phyloP scores from a whole-genome alignment of 2,888 invertebrate genomes.

The Perithous albicinctus region DNA sequence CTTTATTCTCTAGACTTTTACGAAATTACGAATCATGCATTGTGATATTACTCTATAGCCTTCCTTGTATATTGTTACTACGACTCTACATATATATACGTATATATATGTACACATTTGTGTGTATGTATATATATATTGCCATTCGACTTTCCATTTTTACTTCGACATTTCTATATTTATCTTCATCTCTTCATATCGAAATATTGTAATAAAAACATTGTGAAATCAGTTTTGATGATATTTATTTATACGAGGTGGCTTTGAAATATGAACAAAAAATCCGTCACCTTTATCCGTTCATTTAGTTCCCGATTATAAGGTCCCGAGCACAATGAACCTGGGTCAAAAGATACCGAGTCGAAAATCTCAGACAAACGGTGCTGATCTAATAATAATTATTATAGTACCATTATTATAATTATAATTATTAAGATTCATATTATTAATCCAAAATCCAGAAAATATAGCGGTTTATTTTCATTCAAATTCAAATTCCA shows the following conservation, averaged over 20 bases:
- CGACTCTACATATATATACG: constrained; percentile 66
- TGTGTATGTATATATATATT: constrained; percentile 69
- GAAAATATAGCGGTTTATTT: too few species aligned
- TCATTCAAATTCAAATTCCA: too few species aligned
- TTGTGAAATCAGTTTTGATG: constrained; percentile 75
- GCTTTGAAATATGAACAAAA: too few species aligned
- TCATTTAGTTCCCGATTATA: too few species aligned
- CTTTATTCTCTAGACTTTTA: constrained; percentile 79
- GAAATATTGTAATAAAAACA: constrained; percentile 83
- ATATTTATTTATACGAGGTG: constrained; percentile 31
- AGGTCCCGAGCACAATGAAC: too few species aligned
- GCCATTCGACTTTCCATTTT: constrained; percentile 83
- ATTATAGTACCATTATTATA: too few species aligned
- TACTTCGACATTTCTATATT: constrained; percentile 84
- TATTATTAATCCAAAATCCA: too few species aligned
- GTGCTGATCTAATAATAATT: too few species aligned
- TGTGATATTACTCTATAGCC: constrained; percentile 85
- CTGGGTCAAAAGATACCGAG: too few species aligned
- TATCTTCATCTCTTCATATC: constrained; percentile 84
- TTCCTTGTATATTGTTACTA: constrained; percentile 82
- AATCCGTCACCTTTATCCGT: too few species aligned
- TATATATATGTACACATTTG: constrained; percentile 40
- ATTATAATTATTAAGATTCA: too few species aligned
- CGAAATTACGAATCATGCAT: constrained; percentile 84
- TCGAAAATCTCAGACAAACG: too few species aligned